Evolutionary conservation across 2,113 vertebrate species (phyloP).

Genomic region (Nothoprocta pentlandii): DNA sequence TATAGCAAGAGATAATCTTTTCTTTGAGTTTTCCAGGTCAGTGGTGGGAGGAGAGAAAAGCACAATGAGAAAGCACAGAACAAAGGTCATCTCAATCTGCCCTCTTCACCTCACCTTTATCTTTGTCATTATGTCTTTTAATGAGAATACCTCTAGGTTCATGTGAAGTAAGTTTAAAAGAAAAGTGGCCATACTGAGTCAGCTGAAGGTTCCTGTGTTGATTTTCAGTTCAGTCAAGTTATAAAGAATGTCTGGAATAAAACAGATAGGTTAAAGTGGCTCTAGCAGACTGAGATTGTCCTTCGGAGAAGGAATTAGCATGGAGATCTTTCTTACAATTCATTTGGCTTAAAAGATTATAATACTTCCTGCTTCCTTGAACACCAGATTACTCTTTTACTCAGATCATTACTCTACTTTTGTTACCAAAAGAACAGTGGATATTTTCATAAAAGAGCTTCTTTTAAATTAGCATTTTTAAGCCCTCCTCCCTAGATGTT

Average conservation of each 20-base stretch:
- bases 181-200: not conserved
- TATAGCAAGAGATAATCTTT: not conserved
- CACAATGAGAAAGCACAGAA: not conserved
- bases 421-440: not conserved
- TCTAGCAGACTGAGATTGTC: not conserved
- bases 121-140: not conserved
- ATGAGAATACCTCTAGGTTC: not conserved
- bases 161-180: not conserved
- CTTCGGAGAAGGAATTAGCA: not conserved
- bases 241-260: not conserved
- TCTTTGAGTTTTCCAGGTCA: not conserved
- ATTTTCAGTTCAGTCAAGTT: not conserved
- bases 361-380: not conserved
- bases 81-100: not conserved
- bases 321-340: not conserved
- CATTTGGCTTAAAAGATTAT: not conserved
- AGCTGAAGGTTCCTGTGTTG: accelerated
- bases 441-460: not conserved
- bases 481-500: not conserved
- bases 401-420: too few species aligned
- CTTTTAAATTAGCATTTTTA: not conserved
- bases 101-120: not conserved
- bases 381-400: not conserved
- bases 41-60: not conserved
- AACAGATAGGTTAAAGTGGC: not conserved